Evolutionary conservation across 2,888 invertebrate species (phyloP).

Genomic region (Falcaria lacertinaria): DNA sequence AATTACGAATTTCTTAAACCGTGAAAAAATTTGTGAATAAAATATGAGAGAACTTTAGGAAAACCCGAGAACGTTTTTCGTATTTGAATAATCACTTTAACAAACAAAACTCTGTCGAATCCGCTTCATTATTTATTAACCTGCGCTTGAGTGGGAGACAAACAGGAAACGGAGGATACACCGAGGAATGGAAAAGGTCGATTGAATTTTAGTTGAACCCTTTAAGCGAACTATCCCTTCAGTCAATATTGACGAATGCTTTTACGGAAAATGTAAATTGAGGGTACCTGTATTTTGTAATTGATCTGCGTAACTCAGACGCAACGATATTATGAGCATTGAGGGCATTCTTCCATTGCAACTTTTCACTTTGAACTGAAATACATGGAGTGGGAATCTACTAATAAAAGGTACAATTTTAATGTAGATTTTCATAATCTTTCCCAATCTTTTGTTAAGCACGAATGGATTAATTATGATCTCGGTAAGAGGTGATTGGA

Average conservation of each 20-base stretch:
- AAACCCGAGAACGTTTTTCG: constrained; percentile 75
- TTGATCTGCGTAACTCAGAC: not conserved
- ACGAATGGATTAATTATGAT: constrained; percentile 13
- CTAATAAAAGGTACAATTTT: no score
- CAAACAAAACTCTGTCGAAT: constrained; percentile 73
- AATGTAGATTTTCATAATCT: no score
- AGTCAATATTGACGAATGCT: constrained; percentile 1
- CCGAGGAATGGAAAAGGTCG: constrained; percentile 10
- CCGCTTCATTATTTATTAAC: constrained; percentile 77
- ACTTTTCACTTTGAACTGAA: not conserved
- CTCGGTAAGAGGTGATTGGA: constrained; percentile 30
- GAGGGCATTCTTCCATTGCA: not conserved
- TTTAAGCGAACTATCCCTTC: not conserved
- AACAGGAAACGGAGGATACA: constrained; percentile 31
- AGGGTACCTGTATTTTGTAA: not conserved
- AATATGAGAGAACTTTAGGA: constrained; percentile 75
- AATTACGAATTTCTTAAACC: constrained; percentile 64
- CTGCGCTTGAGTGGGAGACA: constrained; percentile 58
- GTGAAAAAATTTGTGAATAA: constrained; percentile 75
- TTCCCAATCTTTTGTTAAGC: no score
- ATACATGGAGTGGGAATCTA: no score
- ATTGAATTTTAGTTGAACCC: constrained; percentile 19
- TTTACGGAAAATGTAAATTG: not conserved
- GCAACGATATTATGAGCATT: not conserved
- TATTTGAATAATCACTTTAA: constrained; percentile 79